Percentiles rank a stretch among this genome's conserved stretches.
Evolutionary conservation across 1,140 invertebrate genomes (phyloP).

Genomic region (Micrasema minimum): DNA sequence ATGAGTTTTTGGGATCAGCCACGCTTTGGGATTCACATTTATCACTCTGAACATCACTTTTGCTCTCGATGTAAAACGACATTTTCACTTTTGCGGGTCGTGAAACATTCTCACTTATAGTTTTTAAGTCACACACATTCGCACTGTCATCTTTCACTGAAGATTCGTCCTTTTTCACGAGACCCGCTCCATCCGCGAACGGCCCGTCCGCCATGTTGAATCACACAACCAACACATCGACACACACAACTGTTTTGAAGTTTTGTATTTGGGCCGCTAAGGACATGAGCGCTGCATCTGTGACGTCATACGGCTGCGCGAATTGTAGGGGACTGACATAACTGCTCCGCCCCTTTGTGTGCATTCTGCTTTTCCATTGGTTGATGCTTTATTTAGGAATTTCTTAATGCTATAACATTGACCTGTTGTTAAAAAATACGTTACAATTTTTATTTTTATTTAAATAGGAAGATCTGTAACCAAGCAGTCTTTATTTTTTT

Average conservation of each 20-base stretch:
- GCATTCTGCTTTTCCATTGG: conserved; percentile 59
- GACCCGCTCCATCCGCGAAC: conserved; percentile 49
- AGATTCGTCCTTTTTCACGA: conserved; percentile 35
- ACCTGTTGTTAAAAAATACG: no score
- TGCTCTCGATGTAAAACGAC: conserved; percentile 62
- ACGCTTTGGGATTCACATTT: conserved; percentile 64
- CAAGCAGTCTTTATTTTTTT: background rate
- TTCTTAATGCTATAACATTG: conserved; percentile 29
- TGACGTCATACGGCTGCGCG: conserved; percentile 41
- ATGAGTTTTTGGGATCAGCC: conserved; percentile 59
- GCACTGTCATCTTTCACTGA: conserved; percentile 39
- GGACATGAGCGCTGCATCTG: conserved; percentile 59
- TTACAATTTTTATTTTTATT: background rate
- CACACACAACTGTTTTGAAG: conserved; percentile 62
- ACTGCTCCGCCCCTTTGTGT: conserved; percentile 46
- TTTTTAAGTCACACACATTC: conserved; percentile 62
- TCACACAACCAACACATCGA: conserved; percentile 47
- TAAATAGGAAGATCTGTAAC: background rate
- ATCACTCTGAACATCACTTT: conserved; percentile 63
- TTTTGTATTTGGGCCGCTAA: conserved; percentile 58
- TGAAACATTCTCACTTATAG: conserved; percentile 61
- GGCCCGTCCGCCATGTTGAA: conserved; percentile 66
- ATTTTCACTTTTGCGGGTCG: conserved; percentile 60
- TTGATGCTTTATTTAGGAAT: conserved; percentile 56
- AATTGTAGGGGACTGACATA: conserved; percentile 32